phyloP scores from a whole-genome alignment of 2,888 invertebrate species.

The Ichneumon xanthorius region DNA sequence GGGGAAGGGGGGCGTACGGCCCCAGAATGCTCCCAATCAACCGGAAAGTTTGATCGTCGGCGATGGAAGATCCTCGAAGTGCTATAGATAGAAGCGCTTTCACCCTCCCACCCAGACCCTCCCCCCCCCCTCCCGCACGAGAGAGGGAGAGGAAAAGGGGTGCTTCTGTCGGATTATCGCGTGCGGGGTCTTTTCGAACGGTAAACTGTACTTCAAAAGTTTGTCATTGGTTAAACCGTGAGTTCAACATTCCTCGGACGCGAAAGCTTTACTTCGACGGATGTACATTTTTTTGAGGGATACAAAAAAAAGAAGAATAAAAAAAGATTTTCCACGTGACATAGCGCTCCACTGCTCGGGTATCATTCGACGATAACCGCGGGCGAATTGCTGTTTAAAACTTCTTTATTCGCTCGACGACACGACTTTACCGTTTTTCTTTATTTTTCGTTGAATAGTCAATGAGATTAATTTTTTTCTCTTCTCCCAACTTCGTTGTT shows the following conservation, averaged over 20 bases:
- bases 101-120: neutral
- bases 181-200: conserved; percentile 32
- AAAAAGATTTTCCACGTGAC: conserved; percentile 8
- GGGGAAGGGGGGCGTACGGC: conserved; percentile 17
- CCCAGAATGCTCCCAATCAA: conserved; percentile 69
- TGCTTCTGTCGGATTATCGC: conserved; percentile 45
- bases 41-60: conserved; percentile 69
- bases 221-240: conserved; percentile 53
- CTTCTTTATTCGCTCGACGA: neutral
- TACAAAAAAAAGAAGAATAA: neutral
- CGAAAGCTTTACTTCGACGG: neutral
- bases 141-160: conserved; percentile 20
- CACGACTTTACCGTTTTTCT: neutral
- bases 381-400: neutral
- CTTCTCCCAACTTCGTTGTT: conserved; percentile 35
- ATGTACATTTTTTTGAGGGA: conserved; percentile 12
- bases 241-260: conserved; percentile 35
- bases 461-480: neutral
- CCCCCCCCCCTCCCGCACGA: neutral
- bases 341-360: neutral
- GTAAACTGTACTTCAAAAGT: conserved; percentile 62
- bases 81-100: conserved; percentile 14
- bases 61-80: conserved; percentile 57
- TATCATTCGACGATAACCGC: neutral
- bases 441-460: neutral